phyloP scores from a whole-genome alignment of 2,888 invertebrate species.

The Microctonus aethiopoides region DNA sequence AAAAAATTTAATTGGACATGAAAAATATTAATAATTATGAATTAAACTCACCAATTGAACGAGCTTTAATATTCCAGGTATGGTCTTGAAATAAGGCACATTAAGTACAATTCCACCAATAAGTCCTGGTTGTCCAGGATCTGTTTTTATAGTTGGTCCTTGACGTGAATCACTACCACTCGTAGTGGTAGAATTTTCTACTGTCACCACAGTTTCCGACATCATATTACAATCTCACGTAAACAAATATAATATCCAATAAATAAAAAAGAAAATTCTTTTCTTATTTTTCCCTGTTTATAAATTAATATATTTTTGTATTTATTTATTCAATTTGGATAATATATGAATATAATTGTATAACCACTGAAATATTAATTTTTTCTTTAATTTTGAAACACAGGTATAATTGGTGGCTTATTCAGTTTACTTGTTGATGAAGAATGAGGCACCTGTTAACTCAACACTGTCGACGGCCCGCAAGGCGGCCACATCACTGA shows the following conservation, averaged over 20 bases:
- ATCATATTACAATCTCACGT: conserved; percentile 70
- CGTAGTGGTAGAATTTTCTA: conserved; percentile 76
- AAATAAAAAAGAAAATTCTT: background rate
- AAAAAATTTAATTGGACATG: background rate
- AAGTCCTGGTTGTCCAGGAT: conserved; percentile 70
- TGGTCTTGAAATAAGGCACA: conserved; percentile 81
- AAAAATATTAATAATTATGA: conserved; percentile 6
- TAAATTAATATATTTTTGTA: conserved; percentile 1
- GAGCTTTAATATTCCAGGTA: conserved; percentile 85
- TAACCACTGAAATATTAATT: background rate
- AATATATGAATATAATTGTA: background rate
- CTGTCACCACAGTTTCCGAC: conserved; percentile 86
- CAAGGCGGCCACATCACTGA: conserved; percentile 54
- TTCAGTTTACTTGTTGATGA: conserved; percentile 22
- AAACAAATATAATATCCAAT: background rate
- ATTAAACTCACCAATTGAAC: conserved; percentile 79
- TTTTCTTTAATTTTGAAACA: too few relatives aligned
- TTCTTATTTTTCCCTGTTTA: background rate
- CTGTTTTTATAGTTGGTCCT: conserved; percentile 65
- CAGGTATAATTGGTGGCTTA: background rate
- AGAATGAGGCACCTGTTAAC: conserved; percentile 55
- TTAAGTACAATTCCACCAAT: conserved; percentile 82
- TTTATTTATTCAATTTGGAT: too few relatives aligned
- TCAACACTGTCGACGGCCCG: conserved; percentile 50
- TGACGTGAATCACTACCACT: conserved; percentile 64